phyloP scores from a whole-genome alignment of 2,113 vertebrate genomes.

The Nothocercus nigrocapillus region DNA sequence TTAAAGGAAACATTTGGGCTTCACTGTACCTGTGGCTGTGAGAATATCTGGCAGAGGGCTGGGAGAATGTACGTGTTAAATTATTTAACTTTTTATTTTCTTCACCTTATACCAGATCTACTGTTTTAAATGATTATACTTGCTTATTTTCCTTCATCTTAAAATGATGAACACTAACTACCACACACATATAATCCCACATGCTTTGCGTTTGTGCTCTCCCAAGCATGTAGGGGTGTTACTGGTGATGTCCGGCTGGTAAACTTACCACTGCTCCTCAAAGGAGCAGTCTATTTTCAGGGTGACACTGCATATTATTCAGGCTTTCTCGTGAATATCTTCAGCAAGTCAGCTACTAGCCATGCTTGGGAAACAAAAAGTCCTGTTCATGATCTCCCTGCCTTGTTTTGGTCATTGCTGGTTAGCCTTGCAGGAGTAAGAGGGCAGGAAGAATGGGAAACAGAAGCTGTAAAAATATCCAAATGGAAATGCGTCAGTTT shows the following conservation, averaged over 20 bases:
- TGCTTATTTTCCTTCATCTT: background rate
- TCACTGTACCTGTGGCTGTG: background rate
- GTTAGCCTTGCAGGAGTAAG: background rate
- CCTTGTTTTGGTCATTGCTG: background rate
- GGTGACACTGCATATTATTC: background rate
- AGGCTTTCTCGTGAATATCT: background rate
- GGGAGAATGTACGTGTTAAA: background rate
- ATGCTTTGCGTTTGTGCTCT: background rate
- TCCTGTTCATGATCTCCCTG: fast-evolving
- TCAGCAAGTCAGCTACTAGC: background rate
- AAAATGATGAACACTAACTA: background rate
- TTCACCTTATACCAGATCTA: fast-evolving
- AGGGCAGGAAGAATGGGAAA: background rate
- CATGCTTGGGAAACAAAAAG: background rate
- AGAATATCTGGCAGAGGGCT: background rate
- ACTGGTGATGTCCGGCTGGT: background rate
- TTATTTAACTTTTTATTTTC: background rate
- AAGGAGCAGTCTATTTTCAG: background rate
- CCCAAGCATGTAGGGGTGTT: background rate
- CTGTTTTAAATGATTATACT: background rate
- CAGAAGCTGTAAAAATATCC: background rate
- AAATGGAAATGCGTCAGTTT: background rate
- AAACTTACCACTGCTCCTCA: background rate
- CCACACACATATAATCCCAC: background rate
- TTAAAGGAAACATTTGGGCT: background rate